These are phyloP conservation scores for Tupiocoris notatus DNA, from an alignment of 2,888 invertebrate species.

Conservation along the genomic window DNA sequence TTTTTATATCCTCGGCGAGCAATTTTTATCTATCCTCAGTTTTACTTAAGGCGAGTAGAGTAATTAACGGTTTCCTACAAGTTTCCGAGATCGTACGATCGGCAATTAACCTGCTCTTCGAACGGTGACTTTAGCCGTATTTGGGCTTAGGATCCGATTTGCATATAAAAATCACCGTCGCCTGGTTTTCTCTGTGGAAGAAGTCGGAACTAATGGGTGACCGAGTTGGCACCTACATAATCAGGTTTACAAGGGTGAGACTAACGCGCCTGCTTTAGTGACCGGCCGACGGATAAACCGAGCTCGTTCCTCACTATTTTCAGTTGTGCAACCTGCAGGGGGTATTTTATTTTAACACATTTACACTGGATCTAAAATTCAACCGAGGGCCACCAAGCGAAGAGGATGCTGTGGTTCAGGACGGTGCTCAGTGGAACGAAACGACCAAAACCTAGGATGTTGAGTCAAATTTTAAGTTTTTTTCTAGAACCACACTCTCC, in stretches of 20 bases:
- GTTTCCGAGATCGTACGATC: constrained; percentile 22
- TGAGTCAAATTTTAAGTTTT: too few species aligned
- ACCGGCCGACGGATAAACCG: neutral
- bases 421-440: too few species aligned
- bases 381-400: too few species aligned
- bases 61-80: constrained; percentile 21
- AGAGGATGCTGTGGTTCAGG: too few species aligned
- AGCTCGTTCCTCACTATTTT: neutral
- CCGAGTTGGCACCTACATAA: constrained; percentile 39
- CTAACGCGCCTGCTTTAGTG: neutral
- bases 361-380: too few species aligned
- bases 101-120: constrained; percentile 29
- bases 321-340: neutral
- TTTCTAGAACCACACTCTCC: too few species aligned
- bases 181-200: constrained; percentile 9
- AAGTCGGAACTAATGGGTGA: constrained; percentile 39
- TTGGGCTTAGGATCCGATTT: constrained; percentile 27
- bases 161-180: constrained; percentile 29
- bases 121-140: constrained; percentile 9
- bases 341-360: too few species aligned
- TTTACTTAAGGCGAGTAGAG: neutral
- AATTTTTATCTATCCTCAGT: constrained; percentile 19
- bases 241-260: constrained; percentile 39
- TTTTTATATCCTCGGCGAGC: constrained; percentile 7
- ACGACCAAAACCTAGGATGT: too few species aligned